Evolutionary conservation across 2,888 invertebrate species (phyloP).

Genomic region (Acrobasis consociella): DNA sequence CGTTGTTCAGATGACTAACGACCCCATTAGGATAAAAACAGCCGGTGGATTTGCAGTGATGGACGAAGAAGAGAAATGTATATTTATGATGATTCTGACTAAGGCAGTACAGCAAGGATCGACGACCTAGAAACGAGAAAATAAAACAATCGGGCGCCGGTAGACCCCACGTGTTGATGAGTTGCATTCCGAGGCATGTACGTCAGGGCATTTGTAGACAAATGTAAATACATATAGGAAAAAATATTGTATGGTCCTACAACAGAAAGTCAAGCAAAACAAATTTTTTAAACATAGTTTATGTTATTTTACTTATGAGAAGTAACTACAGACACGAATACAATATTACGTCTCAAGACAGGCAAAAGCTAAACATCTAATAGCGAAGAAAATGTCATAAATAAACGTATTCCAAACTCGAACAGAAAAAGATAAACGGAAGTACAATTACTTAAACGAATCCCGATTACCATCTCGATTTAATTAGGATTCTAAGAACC

Average conservation of each 20-base stretch:
- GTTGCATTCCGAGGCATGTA: not conserved
- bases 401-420: not conserved
- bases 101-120: constrained; percentile 54
- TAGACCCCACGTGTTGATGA: constrained; percentile 25
- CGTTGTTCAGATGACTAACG: constrained; percentile 14
- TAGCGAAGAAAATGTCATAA: too few species aligned
- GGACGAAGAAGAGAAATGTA: constrained; percentile 42
- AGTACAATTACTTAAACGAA: constrained; percentile 3
- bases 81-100: constrained; percentile 31
- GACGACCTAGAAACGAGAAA: not conserved
- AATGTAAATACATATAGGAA: too few species aligned
- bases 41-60: not conserved
- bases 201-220: not conserved
- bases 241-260: too few species aligned
- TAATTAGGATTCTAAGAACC: constrained; percentile 15
- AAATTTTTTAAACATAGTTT: too few species aligned
- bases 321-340: too few species aligned
- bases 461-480: constrained; percentile 11
- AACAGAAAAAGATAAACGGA: not conserved
- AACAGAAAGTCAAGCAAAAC: too few species aligned
- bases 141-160: constrained; percentile 16
- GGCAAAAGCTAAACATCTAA: too few species aligned
- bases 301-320: too few species aligned
- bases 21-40: constrained; percentile 16
- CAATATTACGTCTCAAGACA: too few species aligned